Base-by-base conservation (phyloP, 2,797 vertebrate species). In the Amblyraja radiata region DNA sequence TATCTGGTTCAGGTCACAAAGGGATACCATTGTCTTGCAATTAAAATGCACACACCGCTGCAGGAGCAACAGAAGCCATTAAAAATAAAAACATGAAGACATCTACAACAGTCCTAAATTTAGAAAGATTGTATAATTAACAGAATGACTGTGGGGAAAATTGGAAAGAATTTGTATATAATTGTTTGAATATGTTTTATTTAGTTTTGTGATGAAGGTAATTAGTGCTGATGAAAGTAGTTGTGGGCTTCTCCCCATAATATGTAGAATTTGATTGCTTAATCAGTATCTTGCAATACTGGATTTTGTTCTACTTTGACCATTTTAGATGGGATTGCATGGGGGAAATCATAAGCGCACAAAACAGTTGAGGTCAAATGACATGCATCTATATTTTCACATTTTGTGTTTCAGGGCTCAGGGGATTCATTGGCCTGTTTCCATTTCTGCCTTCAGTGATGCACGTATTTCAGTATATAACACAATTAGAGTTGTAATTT, bases 401-500 rank as follows among this genome's bases (percentile, higher is more conserved):
- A 74, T 92, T 92, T n/a, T 73, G 90, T 92, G 25, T 92, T 74
- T 54, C 39, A 46, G 58, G 90, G 21, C 90, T 92, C 90, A 0
- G 46, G 90, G 71, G 90, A 92, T 74, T 74, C 90, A 92, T 76
- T 74, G 90, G 90, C 36, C 90, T 92, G 32, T 54, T 23, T 58
- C 90, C 71, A 76, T 58, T 92, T 92, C 90, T 92, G 90, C 71
- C 90, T 92, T 76, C 71, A 92, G 71, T 92, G 90, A 36, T 92
- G 39, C 90, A 92, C 7, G 90, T 92, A 92, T 73, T 76, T 76
- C 28, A 92, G 90, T 28, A 76, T 76, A 28, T 92, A 92, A 92
- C 71, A 92, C 90, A 92, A 92, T 92, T 92, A 92, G 39, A 76
- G 39, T 73, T 76, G 90, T 92, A 92, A 92, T 92, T 92, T 76